These are phyloP conservation scores for Micropoecilia bifurca DNA, from an alignment of 2,797 vertebrate species.

Conservation along the genomic window DNA sequence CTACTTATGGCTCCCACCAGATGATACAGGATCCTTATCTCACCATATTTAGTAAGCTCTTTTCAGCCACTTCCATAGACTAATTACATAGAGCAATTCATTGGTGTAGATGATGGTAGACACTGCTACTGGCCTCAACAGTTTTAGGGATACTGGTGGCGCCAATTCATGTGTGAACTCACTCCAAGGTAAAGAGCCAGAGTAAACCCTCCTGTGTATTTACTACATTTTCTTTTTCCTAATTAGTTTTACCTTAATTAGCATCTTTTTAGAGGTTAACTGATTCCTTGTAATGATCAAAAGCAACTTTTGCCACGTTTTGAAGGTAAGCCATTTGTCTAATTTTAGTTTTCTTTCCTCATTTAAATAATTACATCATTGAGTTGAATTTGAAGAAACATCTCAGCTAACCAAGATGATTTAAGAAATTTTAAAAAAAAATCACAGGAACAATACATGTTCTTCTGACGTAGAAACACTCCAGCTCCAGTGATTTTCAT, in stretches of 20 bases:
- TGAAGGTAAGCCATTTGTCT: neutral
- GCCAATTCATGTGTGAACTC: neutral
- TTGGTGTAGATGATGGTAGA: neutral
- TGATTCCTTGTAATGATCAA: neutral
- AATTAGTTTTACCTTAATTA: neutral
- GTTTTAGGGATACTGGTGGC: neutral
- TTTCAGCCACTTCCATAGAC: neutral
- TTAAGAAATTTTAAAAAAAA: neutral
- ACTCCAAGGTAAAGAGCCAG: neutral
- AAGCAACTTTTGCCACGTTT: neutral
- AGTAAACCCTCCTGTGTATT: neutral
- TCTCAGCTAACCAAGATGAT: neutral
- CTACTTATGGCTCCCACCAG: neutral
- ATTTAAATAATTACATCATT: neutral
- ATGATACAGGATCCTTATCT: neutral
- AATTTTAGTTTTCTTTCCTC: neutral
- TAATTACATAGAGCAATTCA: neutral
- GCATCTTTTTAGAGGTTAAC: neutral
- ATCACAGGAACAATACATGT: neutral
- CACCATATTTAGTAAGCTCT: neutral
- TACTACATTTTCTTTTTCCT: neutral
- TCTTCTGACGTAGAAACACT: slow-evolving; percentile 7
- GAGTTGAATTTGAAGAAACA: neutral
- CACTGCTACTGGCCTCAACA: neutral
- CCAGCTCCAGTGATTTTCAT: slow-evolving; percentile 7